Percentiles rank a stretch among this genome's conserved stretches.
Conservation (phyloP, 2,888 invertebrate species). For the Troides helena region DNA sequence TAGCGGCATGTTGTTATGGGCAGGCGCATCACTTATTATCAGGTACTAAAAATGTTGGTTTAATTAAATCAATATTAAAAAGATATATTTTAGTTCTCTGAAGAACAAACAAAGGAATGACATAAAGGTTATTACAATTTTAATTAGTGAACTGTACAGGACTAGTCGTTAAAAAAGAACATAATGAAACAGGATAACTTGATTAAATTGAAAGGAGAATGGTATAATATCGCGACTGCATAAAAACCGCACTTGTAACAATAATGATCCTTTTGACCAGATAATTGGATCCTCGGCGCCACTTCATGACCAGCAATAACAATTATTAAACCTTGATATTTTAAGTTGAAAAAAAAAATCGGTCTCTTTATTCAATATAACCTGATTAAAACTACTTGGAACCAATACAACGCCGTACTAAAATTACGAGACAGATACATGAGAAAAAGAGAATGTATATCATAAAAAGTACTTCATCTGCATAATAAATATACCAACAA, state of each 20-base stretch:
- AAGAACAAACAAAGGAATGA: background rate
- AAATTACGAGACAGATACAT: too few species aligned
- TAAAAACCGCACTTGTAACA: conserved; percentile 16
- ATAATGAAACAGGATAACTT: background rate
- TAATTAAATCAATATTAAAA: background rate
- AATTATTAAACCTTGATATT: conserved; percentile 8
- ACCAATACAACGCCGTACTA: too few species aligned
- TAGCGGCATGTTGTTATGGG: too few species aligned
- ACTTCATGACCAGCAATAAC: conserved; percentile 16
- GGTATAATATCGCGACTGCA: conserved; percentile 8
- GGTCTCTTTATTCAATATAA: background rate
- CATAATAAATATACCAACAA: too few species aligned
- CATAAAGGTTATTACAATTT: background rate
- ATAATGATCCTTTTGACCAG: conserved; percentile 23
- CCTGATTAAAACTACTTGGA: background rate
- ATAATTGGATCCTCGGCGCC: conserved; percentile 22
- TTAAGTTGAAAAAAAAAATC: conserved; percentile 4
- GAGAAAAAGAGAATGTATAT: background rate
- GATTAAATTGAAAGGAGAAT: conserved; percentile 14
- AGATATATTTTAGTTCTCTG: background rate
- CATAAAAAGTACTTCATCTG: too few species aligned
- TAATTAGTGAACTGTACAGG: background rate
- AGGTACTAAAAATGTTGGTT: too few species aligned
- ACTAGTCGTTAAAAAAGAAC: background rate
- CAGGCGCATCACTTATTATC: too few species aligned